Evolutionary conservation across 2,113 vertebrate genomes (phyloP), one percentile per base, ranked within the genome.

Genomic region (Butorides virescens): DNA sequence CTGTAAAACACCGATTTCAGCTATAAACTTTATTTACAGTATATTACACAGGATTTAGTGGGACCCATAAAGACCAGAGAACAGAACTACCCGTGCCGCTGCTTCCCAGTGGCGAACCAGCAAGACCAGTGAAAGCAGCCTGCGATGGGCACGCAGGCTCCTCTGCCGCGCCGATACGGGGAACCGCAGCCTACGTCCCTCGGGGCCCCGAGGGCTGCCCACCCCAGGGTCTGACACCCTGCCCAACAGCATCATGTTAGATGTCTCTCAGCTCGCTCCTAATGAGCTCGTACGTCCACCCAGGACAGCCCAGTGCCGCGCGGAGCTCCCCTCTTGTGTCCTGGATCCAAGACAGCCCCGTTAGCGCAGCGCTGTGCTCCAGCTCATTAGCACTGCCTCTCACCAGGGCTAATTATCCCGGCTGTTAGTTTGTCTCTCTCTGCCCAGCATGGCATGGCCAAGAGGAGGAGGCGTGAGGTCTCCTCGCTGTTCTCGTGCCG

Each of bases 1-100:
- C 73, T 39, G 62, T 78, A 92, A 94, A 97, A 77, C 81, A 93
- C 47, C 25, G 1, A 67, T 90, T 89, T 88, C 70, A 86, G 66
- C 80, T 92, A 74, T 79, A 95, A 94, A 68, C 34, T 61, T 93
- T 83, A 93, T 75, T 94, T 94, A 80, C 61, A 75, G 56, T 75
- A 65, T 27, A 65, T 82, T 85, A 81, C 49, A 46, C 10, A 29
- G 79, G 79, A 93, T 90, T 95, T 86, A 89, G 92, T 78, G 76
- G 88, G 44, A 93, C 29, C 61, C 62, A 61, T 92, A 90, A 95
- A 75, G 87, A 84, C 42, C 53, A 44, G 49, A 47, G 86, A 90
- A 87, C 26, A 91, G 83, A 93, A 68, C 29, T 81, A 53, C 61
- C 36, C 3, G 1, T 19, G n/a, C 72, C 14, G 0, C 23, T 88